Evolutionary conservation across 2,797 vertebrate species (phyloP), one percentile per base, ranked within the genome.

Genomic region (Peromyscus eremicus): DNA sequence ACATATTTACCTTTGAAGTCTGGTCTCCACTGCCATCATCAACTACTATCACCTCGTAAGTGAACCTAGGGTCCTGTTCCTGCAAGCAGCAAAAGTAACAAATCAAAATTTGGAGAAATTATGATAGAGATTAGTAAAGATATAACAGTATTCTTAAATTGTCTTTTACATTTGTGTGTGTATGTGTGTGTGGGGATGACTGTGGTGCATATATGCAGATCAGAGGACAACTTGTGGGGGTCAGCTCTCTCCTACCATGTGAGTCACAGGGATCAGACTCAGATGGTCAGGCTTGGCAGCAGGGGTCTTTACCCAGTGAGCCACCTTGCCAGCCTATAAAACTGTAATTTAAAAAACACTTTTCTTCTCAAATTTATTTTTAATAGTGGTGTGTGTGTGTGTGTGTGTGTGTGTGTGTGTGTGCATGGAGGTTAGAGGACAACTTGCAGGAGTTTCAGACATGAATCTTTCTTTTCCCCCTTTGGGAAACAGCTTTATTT

Each of bases 11-110:
- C 99, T 99, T 98, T 94, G 99, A 99, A 62, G 99, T 99, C 99
- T 99, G 99, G 98, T 99, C 99, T 98, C 98, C 99, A 98, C 99
- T 99, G 97, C 99, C 99, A 96, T 99, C 99, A 77, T 99, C 99
- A 83, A 99, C 99, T 76, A 99, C 99, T 95, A 99, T 99, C 85
- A 99, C 98, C 98, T 99, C 99, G 4, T 99, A 99, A 79, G 99
- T 99, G 97, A 99, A 99, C 0, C 98, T 98, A 5, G 99, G 97
- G 92, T 99, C 98, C 96, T 79, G 97, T 97, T 99, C 99, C 99
- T 99, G 98, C n/a, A 92, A 95, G 97, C 98, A 97, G 95, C 11
- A 98, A 98, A 95, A 98, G 7, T 66, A 97, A 84, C 95, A 97
- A 55, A 43, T 6, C 5, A 94, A 83, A 5, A 86, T 66, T 64